These are phyloP conservation scores for Ascaphus truei DNA, from an alignment of 2,113 vertebrate species.

Conservation along the genomic window DNA sequence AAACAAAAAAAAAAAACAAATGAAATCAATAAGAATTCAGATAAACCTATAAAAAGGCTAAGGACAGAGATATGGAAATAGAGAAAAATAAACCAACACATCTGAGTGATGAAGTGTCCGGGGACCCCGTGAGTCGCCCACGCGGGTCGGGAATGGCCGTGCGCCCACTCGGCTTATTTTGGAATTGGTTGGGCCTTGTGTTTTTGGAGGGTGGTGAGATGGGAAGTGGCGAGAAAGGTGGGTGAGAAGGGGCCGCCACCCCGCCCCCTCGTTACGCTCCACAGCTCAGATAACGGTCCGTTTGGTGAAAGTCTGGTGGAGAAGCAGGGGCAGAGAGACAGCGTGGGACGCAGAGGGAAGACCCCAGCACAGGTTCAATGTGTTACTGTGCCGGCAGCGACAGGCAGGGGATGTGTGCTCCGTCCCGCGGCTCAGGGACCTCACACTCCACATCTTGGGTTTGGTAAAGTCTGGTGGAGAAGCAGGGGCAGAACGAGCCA, in stretches of 20 bases:
- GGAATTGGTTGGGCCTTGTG: constrained; percentile 67
- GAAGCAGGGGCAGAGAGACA: not conserved
- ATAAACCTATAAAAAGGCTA: constrained; percentile 44
- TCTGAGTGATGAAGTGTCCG: constrained; percentile 19
- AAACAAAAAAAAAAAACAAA: constrained; percentile 29
- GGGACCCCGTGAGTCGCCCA: constrained; percentile 33
- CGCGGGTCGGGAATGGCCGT: constrained; percentile 31
- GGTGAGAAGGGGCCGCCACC: constrained; percentile 3
- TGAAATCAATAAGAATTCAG: constrained; percentile 4
- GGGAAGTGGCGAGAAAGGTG: constrained; percentile 56
- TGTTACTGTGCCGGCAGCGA: not conserved
- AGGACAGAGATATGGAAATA: constrained; percentile 52
- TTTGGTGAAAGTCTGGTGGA: not conserved
- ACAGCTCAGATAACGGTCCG: not conserved
- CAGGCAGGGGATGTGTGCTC: no score
- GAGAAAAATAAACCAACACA: constrained; percentile 49
- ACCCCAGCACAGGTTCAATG: not conserved
- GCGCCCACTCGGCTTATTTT: constrained; percentile 30
- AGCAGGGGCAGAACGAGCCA: no score
- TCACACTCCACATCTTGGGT: no score
- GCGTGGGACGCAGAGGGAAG: not conserved
- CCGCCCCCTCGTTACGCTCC: not conserved
- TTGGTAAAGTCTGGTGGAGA: no score
- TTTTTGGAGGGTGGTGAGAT: constrained; percentile 75
- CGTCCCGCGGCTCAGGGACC: no score